Evolutionary conservation across 1,140 invertebrate species (phyloP).

Genomic region (Andricus grossulariae): DNA sequence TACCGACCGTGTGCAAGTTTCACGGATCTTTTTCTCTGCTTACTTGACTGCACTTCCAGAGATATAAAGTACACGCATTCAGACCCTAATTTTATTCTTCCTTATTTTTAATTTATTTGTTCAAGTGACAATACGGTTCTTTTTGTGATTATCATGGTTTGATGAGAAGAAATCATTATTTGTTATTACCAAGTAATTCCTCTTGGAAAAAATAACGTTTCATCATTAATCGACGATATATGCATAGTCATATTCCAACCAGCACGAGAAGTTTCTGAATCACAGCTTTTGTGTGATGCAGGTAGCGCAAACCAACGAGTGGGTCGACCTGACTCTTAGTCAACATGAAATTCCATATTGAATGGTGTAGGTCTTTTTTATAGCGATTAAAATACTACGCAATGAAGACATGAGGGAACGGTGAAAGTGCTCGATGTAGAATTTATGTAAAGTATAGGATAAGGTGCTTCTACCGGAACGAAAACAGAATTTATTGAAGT

Average conservation of each 20-base stretch:
- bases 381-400: conserved; percentile 29
- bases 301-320: conserved; percentile 42
- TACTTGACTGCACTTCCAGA: no score
- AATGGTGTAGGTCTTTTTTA: conserved; percentile 48
- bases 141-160: background rate
- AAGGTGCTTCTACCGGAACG: conserved; percentile 12
- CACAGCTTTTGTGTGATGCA: conserved; percentile 48
- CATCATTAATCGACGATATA: conserved; percentile 35
- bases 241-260: conserved; percentile 29
- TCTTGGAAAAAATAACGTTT: conserved; percentile 23
- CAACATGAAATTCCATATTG: conserved; percentile 41
- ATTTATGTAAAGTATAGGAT: conserved; percentile 24
- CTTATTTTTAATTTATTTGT: no score
- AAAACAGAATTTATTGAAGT: background rate
- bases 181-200: conserved; percentile 4
- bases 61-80: no score
- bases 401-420: conserved; percentile 39
- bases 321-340: conserved; percentile 46
- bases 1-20: no score
- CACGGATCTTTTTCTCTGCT: no score
- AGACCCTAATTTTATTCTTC: no score
- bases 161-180: conserved; percentile 18
- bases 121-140: no score
- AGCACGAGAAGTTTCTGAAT: conserved; percentile 48
- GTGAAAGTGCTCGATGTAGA: conserved; percentile 32